phyloP scores from a whole-genome alignment of 2,797 vertebrate genomes.

The Cossypha niveicapilla region DNA sequence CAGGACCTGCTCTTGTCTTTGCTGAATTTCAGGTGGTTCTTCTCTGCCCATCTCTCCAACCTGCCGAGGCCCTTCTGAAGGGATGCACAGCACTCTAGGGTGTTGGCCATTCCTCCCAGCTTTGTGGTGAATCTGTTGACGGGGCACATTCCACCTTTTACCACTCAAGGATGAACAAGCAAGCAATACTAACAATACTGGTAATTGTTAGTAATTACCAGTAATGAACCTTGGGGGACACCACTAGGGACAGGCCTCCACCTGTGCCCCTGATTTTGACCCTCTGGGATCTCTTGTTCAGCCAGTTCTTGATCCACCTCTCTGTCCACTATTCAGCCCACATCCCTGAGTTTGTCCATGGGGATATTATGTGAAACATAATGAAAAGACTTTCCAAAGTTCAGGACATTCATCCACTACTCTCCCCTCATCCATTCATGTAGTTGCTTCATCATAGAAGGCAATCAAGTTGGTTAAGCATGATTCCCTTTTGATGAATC shows the following conservation, averaged over 20 bases:
- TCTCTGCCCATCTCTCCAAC: background rate
- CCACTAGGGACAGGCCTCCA: no score
- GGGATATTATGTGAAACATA: background rate
- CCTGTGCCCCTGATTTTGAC: background rate
- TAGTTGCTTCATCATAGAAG: background rate
- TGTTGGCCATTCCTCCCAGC: rapidly evolving
- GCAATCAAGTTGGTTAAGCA: background rate
- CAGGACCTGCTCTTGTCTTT: background rate
- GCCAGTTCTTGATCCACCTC: background rate
- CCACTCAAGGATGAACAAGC: background rate
- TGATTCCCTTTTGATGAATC: background rate
- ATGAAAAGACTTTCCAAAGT: background rate
- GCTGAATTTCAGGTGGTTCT: background rate
- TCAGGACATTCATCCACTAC: background rate
- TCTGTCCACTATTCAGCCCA: background rate
- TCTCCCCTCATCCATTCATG: background rate
- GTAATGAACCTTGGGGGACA: background rate
- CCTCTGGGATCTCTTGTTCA: background rate
- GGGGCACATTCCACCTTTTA: background rate
- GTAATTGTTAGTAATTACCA: no score
- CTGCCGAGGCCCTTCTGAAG: rapidly evolving
- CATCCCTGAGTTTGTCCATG: background rate
- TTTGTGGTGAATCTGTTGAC: background rate
- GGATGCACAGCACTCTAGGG: rapidly evolving
- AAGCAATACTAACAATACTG: no score